These are phyloP conservation scores for Catonia carolina DNA, from an alignment of 2,888 invertebrate species.

Conservation along the genomic window DNA sequence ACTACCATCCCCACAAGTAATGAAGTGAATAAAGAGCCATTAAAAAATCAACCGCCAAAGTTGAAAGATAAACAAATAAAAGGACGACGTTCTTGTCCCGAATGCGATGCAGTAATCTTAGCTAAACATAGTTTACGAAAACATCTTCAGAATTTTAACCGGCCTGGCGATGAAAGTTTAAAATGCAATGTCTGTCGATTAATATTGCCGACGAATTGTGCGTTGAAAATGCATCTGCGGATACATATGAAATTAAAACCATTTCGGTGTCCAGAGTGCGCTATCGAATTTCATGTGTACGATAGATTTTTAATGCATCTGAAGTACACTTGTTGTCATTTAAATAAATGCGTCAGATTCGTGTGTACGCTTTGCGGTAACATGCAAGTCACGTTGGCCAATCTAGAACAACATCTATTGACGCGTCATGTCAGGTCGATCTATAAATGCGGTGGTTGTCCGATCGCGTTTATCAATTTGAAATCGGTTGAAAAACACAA, in stretches of 20 bases:
- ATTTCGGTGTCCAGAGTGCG: slow-evolving; percentile 29
- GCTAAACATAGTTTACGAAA: slow-evolving; percentile 2
- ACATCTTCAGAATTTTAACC: slow-evolving; percentile 14
- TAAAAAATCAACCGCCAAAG: background rate
- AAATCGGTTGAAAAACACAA: slow-evolving; percentile 9
- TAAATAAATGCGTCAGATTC: slow-evolving; percentile 24
- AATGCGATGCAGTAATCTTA: slow-evolving; percentile 12
- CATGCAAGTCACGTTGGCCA: slow-evolving; percentile 4
- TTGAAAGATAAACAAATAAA: background rate
- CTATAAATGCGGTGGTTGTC: slow-evolving; percentile 25
- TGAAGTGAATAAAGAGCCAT: background rate
- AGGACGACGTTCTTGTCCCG: background rate
- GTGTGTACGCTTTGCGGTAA: slow-evolving; percentile 24
- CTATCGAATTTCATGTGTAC: slow-evolving; percentile 21
- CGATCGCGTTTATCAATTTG: slow-evolving; percentile 18
- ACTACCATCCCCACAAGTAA: background rate
- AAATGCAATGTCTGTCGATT: slow-evolving; percentile 18
- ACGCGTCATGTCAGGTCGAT: slow-evolving; percentile 21
- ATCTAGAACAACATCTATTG: slow-evolving; percentile 23
- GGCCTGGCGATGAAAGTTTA: slow-evolving; percentile 1
- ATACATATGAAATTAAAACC: slow-evolving; percentile 27
- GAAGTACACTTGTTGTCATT: slow-evolving; percentile 27
- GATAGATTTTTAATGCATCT: slow-evolving; percentile 23
- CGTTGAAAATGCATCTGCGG: slow-evolving; percentile 27
- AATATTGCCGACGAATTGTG: slow-evolving; percentile 21